Conservation (phyloP, 1,140 invertebrate species). For the Latrodectus geometricus region DNA sequence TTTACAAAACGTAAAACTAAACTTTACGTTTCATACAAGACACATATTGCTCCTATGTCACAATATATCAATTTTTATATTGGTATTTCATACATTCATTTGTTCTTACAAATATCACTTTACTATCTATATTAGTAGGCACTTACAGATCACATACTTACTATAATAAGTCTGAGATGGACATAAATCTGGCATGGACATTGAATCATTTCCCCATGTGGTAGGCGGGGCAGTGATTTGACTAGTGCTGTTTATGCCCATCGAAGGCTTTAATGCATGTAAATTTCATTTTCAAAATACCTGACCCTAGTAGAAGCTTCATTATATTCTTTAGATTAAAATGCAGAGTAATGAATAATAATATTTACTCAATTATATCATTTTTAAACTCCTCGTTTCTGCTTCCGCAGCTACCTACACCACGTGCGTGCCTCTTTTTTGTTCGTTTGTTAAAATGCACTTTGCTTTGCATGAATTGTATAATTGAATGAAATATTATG, state of each 20-base stretch:
- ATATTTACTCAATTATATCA: conserved; percentile 7
- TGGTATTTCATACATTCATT: neutral
- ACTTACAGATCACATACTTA: conserved; percentile 21
- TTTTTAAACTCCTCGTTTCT: conserved; percentile 54
- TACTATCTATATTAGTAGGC: conserved; percentile 17
- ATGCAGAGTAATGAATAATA: neutral
- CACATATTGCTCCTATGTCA: conserved; percentile 11
- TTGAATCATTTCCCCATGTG: conserved; percentile 31
- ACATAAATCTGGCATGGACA: neutral
- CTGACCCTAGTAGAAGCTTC: conserved; percentile 52
- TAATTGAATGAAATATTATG: too few species aligned
- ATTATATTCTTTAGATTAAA: conserved; percentile 42
- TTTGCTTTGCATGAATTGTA: neutral
- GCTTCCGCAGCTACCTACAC: conserved; percentile 56
- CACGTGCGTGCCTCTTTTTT: conserved; percentile 56
- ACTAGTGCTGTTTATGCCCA: neutral
- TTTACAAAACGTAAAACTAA: too few species aligned
- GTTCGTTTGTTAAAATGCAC: conserved; percentile 2
- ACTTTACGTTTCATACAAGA: neutral
- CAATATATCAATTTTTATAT: too few species aligned
- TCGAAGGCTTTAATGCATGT: conserved; percentile 31
- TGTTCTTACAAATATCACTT: conserved; percentile 31
- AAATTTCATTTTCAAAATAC: conserved; percentile 21
- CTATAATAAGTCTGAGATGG: conserved; percentile 4
- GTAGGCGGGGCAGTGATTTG: conserved; percentile 38